Conservation (phyloP, 2,888 invertebrate genomes). For the Drosophila infuscata region DNA sequence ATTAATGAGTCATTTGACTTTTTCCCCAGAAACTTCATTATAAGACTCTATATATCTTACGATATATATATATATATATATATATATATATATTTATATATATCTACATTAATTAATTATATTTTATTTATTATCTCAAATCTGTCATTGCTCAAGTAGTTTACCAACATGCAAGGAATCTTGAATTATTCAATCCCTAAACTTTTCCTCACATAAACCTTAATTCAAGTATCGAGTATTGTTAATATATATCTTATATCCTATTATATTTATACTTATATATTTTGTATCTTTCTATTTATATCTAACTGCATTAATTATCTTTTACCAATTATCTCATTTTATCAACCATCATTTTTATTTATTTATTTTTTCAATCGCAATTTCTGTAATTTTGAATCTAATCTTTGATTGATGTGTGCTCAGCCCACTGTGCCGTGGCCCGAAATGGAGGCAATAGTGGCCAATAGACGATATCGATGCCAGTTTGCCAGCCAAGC, state of each 20-base stretch:
- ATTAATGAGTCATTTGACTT: neutral
- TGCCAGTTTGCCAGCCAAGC: constrained; percentile 28
- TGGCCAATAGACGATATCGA: constrained; percentile 55
- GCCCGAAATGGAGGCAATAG: constrained; percentile 43
- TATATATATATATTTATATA: neutral
- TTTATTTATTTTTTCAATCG: neutral
- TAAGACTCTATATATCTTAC: neutral
- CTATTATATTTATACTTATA: neutral
- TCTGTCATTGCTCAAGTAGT: neutral
- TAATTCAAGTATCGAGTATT: too few species aligned
- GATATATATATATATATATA: neutral
- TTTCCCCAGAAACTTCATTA: too few species aligned
- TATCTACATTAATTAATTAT: neutral
- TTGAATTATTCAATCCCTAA: too few species aligned
- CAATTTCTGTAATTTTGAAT: neutral
- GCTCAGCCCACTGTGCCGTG: constrained; percentile 54
- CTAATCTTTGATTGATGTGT: constrained; percentile 2
- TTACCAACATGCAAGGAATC: too few species aligned
- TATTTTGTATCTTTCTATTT: neutral
- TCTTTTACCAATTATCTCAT: neutral
- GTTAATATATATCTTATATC: neutral
- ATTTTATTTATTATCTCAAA: neutral
- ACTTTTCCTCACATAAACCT: too few species aligned
- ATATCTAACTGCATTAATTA: neutral
- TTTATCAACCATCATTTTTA: neutral